Percentiles rank a stretch among this genome's conserved stretches.
phyloP scores from a whole-genome alignment of 1,140 invertebrate genomes.

The Drosophila ambigua region DNA sequence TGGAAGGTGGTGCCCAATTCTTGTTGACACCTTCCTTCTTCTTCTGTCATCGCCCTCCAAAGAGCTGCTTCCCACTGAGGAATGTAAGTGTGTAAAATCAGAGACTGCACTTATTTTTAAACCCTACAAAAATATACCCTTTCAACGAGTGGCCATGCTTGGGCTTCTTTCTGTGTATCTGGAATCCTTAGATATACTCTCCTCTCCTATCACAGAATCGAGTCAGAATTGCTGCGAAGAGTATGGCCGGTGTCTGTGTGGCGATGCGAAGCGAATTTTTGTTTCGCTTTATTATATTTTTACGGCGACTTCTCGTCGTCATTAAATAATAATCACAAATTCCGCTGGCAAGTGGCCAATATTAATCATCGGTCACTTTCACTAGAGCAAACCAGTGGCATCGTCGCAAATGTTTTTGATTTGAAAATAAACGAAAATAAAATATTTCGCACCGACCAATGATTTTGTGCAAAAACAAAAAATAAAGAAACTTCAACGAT shows the following conservation, averaged over 20 bases:
- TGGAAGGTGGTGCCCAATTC: constrained; percentile 31
- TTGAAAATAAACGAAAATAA: constrained; percentile 64
- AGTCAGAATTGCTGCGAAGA: constrained; percentile 14
- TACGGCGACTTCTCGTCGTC: constrained; percentile 75
- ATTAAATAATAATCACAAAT: constrained; percentile 80
- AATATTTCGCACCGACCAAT: constrained; percentile 65
- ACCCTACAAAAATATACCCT: constrained; percentile 36
- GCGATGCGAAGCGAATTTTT: constrained; percentile 6
- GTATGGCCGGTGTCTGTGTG: constrained; percentile 21
- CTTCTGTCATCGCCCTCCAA: constrained; percentile 37
- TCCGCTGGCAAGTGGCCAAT: constrained; percentile 70
- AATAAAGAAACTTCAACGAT: constrained; percentile 50
- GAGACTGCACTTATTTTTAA: constrained; percentile 51
- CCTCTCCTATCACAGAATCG: too few relatives aligned
- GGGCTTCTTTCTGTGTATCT: neutral
- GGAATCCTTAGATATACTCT: too few relatives aligned
- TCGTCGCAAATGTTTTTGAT: constrained; percentile 29
- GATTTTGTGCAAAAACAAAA: constrained; percentile 53
- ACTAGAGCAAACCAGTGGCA: constrained; percentile 63
- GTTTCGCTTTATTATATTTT: constrained; percentile 47
- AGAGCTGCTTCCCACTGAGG: constrained; percentile 21
- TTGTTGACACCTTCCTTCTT: constrained; percentile 28
- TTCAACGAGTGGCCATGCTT: neutral
- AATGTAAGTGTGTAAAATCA: constrained; percentile 73
- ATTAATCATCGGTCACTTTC: constrained; percentile 80